Conservation (phyloP, 2,113 vertebrate genomes). For the Pelodiscus sinensis region DNA sequence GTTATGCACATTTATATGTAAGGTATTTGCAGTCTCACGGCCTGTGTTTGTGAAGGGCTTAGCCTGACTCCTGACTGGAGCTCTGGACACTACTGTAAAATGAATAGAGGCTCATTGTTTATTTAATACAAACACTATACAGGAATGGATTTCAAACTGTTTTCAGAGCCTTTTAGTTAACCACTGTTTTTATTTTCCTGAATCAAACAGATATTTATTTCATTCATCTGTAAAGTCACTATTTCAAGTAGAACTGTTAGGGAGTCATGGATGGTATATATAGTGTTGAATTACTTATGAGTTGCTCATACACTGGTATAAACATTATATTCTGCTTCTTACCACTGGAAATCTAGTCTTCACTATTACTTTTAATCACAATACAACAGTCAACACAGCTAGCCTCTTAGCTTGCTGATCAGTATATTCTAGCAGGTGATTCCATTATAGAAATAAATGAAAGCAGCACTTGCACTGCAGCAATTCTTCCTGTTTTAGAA, state of each 20-base stretch:
- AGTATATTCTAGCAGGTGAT: constrained; percentile 27
- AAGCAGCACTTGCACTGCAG: not conserved
- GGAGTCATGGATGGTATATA: not conserved
- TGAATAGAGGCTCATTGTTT: not conserved
- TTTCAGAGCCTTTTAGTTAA: not conserved
- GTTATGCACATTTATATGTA: not conserved
- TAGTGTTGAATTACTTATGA: not conserved
- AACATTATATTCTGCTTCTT: not conserved
- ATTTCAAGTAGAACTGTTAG: not conserved
- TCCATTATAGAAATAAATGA: constrained; percentile 7
- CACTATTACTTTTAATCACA: constrained; percentile 50
- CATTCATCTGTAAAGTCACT: not conserved
- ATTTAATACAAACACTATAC: not conserved
- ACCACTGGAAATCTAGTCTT: constrained; percentile 20
- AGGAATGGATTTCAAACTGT: not conserved
- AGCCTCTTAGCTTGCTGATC: constrained; percentile 2
- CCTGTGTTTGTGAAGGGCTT: not conserved
- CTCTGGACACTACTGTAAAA: not conserved
- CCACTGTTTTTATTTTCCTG: not conserved
- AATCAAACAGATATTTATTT: not conserved
- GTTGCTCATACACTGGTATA: not conserved
- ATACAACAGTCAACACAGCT: constrained; percentile 15
- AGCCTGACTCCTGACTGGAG: not conserved
- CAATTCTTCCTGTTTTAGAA: constrained; percentile 22
- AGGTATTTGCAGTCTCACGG: not conserved